phyloP scores from a whole-genome alignment of 2,797 vertebrate genomes.

The Decapterus maruadsi region DNA sequence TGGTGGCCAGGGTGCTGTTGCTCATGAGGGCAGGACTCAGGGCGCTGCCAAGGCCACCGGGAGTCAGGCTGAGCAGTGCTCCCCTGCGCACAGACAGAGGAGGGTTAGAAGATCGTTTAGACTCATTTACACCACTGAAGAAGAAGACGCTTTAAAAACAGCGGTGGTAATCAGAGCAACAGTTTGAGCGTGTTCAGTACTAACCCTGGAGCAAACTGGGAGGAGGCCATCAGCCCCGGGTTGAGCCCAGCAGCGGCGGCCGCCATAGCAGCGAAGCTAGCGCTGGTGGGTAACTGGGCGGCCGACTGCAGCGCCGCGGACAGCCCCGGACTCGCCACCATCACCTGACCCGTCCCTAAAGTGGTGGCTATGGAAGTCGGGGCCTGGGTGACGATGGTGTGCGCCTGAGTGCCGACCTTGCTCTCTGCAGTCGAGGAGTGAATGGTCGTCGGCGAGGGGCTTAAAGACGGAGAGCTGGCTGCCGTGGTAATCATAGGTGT shows the following conservation, averaged over 20 bases:
- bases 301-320: slow-evolving; percentile 92
- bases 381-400: slow-evolving; percentile 88
- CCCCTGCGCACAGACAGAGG: slow-evolving; percentile 84
- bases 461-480: slow-evolving; percentile 91
- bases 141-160: not conserved
- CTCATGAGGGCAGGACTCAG: slow-evolving; percentile 97
- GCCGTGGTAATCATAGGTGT: slow-evolving; percentile 90
- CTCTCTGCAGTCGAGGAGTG: slow-evolving; percentile 85
- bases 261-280: slow-evolving; percentile 97
- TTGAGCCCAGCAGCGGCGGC: slow-evolving; percentile 95
- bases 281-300: slow-evolving; percentile 92
- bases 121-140: slow-evolving; percentile 4
- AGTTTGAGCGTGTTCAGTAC: slow-evolving; percentile 51
- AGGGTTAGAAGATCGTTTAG: too few relatives aligned
- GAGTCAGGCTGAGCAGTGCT: slow-evolving; percentile 95
- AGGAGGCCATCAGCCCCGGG: slow-evolving; percentile 95
- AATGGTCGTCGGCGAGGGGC: slow-evolving; percentile 88
- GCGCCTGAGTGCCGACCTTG: slow-evolving; percentile 58
- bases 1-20: slow-evolving; percentile 98
- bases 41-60: slow-evolving; percentile 92
- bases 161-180: not conserved
- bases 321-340: slow-evolving; percentile 92
- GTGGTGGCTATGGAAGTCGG: slow-evolving; percentile 88
- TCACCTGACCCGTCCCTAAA: slow-evolving; percentile 92
- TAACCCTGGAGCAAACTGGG: slow-evolving; percentile 96